These are phyloP conservation scores for Liparis tanakae DNA, from an alignment of 2,797 vertebrate genomes.

Conservation along the genomic window DNA sequence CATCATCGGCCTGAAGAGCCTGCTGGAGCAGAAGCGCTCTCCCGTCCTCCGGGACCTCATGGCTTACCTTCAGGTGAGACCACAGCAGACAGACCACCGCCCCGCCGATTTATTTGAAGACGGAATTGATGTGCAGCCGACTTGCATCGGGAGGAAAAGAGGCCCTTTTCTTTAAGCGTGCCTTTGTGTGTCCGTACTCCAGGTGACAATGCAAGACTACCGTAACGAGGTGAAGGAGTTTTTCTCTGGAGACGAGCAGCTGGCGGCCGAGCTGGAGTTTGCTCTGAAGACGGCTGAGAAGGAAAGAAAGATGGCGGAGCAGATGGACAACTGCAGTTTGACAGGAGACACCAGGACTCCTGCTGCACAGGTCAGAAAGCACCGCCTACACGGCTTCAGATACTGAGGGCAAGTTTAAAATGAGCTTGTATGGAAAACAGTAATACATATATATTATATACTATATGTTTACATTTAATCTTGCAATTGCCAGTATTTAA, in stretches of 20 bases:
- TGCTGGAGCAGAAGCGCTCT: conserved; percentile 89
- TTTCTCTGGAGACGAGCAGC: conserved; percentile 90
- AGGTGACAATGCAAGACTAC: conserved; percentile 92
- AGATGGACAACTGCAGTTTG: conserved; percentile 60
- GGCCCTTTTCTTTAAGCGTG: background rate
- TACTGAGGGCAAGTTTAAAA: background rate
- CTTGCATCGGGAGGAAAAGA: background rate
- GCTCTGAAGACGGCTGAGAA: conserved; percentile 89
- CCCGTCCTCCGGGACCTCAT: conserved; percentile 91
- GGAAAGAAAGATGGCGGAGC: conserved; percentile 77
- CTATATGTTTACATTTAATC: too few relatives aligned
- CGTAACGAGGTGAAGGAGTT: conserved; percentile 90
- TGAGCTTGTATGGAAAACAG: background rate
- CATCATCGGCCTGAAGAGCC: conserved; percentile 89
- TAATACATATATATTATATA: too few relatives aligned
- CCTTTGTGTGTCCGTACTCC: background rate
- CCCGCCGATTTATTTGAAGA: background rate
- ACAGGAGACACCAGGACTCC: background rate
- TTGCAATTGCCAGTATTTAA: background rate
- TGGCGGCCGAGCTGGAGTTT: conserved; percentile 93
- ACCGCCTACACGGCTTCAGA: background rate
- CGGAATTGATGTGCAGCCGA: background rate
- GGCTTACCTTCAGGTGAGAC: conserved; percentile 90
- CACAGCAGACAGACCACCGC: too few relatives aligned
- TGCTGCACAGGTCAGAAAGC: conserved; percentile 35